Base-by-base conservation (phyloP, 2,113 vertebrate species). In the Phylloscopus whistleri region DNA sequence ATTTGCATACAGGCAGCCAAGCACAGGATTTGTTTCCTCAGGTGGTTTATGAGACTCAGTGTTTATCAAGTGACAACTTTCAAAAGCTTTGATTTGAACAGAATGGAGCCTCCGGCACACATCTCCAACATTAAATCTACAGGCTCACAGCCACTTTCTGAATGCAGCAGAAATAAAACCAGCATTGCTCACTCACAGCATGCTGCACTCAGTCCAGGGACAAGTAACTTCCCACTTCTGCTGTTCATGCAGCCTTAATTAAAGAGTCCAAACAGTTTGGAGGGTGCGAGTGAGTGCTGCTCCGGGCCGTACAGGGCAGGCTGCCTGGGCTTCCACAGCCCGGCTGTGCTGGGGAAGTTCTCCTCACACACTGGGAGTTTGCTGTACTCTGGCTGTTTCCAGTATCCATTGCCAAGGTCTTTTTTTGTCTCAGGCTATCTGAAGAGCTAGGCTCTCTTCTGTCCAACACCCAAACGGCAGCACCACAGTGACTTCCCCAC, bases 391-490 rank as follows among this genome's bases (percentile, higher is more conserved):
- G 68, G 63, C 64, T 81, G 23, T 1, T 67, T 6, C 27, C 94
- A 43, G 68, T 0, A 59, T 3, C 72, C 46, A 0, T 1, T 37
- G 63, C 19, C 33, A 44, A 59, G 23, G 28, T 7, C 30, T 63
- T 13, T 31, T 53, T 33, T 11, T 3, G 5, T 30, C 43, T 53
- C 76, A 35, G 76, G 27, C 86, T 86, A 70, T 86, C 72, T 62
- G 83, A 80, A 90, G 69, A 68, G 95, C 76, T 59, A n/a, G n/a
- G 80, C 95, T 93, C 95, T 95, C 95, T 96, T 81, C 96, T 84
- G 93, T 67, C 86, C 92, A 33, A 55, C 73, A 24, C 22, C 27
- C 83, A 77, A 33, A 96, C 5, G 84, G 89, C 95, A 95, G 17
- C 64, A 24, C 19, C 62, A 5, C 58, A 1, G 10, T 10, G 53